These are phyloP conservation scores for Protaetia brevitarsis DNA, from an alignment of 1,140 invertebrate species.

Conservation along the genomic window DNA sequence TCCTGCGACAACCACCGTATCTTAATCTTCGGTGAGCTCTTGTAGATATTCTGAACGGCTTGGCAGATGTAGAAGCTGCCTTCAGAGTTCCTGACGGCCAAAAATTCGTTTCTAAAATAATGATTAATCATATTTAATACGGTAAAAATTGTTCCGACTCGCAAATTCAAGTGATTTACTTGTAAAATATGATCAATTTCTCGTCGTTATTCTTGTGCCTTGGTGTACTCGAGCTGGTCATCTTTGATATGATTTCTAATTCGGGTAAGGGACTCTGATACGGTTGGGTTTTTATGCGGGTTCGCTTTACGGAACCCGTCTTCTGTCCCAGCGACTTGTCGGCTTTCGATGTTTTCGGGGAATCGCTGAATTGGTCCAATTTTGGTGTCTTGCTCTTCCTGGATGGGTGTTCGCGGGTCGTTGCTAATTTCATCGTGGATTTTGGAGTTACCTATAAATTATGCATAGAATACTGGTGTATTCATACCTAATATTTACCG, in stretches of 20 bases:
- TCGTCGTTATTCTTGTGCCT: constrained; percentile 66
- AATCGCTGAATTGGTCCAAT: constrained; percentile 43
- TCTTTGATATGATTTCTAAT: constrained; percentile 69
- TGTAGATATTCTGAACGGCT: constrained; percentile 87
- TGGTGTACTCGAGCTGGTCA: constrained; percentile 60
- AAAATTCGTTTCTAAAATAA: constrained; percentile 73
- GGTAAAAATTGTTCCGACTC: background rate
- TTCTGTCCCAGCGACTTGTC: constrained; percentile 29
- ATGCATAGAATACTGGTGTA: too few relatives aligned
- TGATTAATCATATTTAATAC: constrained; percentile 23
- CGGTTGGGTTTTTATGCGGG: constrained; percentile 54
- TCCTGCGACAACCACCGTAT: constrained; percentile 87
- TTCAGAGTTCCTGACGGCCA: constrained; percentile 84
- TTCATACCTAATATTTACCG: too few relatives aligned
- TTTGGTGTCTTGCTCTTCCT: constrained; percentile 45
- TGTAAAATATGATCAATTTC: constrained; percentile 80
- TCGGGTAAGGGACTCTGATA: constrained; percentile 80
- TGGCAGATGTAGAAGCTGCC: constrained; percentile 89
- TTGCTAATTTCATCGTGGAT: constrained; percentile 53
- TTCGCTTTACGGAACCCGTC: constrained; percentile 35
- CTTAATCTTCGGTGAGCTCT: constrained; percentile 73
- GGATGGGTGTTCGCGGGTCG: constrained; percentile 51
- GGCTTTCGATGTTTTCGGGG: constrained; percentile 47
- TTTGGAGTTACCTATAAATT: constrained; percentile 46
- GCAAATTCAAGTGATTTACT: constrained; percentile 55